Evolutionary conservation across 2,888 invertebrate genomes (phyloP).

Genomic region (Chrysodeixis includens): DNA sequence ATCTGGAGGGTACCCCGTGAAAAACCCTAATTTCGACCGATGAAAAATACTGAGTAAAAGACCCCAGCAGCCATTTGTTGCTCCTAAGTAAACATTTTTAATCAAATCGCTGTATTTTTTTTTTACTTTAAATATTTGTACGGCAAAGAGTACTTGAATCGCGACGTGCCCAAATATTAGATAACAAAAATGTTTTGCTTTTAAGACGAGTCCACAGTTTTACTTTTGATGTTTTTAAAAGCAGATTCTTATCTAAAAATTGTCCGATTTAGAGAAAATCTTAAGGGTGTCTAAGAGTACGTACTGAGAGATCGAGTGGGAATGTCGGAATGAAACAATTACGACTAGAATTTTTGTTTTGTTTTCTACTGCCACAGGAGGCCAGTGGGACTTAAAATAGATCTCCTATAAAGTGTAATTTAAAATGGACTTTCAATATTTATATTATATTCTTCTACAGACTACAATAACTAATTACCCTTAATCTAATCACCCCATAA

Average conservation of each 20-base stretch:
- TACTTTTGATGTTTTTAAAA: constrained; percentile 17
- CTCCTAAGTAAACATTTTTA: constrained; percentile 73
- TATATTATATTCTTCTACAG: too few species aligned
- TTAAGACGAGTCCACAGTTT: constrained; percentile 26
- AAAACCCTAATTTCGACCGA: constrained; percentile 72
- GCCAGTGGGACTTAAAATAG: constrained; percentile 17
- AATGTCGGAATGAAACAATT: constrained; percentile 50
- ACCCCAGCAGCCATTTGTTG: constrained; percentile 63
- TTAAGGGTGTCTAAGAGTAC: constrained; percentile 51
- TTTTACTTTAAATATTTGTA: constrained; percentile 56
- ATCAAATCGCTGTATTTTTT: constrained; percentile 67
- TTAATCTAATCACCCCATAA: too few species aligned
- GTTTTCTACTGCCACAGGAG: constrained; percentile 16
- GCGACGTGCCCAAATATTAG: constrained; percentile 44
- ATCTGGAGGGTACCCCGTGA: constrained; percentile 67
- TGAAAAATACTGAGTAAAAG: constrained; percentile 65
- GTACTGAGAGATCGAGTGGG: constrained; percentile 46
- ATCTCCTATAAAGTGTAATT: not conserved
- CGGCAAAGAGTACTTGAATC: constrained; percentile 27
- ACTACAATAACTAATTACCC: too few species aligned
- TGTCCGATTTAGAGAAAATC: constrained; percentile 41
- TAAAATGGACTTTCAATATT: not conserved
- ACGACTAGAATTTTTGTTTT: constrained; percentile 37
- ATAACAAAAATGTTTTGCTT: constrained; percentile 46
- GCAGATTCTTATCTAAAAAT: constrained; percentile 36